Percentiles rank a stretch among this genome's conserved stretches.
Evolutionary conservation across 2,888 invertebrate genomes (phyloP).

Genomic region (Rutpela maculata): DNA sequence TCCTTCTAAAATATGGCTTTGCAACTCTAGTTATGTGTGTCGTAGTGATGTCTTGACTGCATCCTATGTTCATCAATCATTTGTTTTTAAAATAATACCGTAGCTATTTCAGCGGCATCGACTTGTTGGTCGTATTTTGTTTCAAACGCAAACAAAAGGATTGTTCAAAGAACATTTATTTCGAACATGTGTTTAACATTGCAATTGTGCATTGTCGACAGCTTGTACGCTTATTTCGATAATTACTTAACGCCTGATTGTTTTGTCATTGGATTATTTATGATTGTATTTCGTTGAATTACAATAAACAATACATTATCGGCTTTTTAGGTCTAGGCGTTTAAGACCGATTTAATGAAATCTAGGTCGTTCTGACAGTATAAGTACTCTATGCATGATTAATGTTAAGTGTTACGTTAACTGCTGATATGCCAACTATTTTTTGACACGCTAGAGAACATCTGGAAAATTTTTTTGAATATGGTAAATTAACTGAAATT

Average conservation of each 20-base stretch:
- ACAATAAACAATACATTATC: background rate
- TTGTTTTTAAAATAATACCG: constrained; percentile 18
- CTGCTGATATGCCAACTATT: no score
- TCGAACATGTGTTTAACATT: background rate
- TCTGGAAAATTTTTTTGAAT: no score
- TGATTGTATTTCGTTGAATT: background rate
- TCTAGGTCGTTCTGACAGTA: constrained; percentile 1
- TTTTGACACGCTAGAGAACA: no score
- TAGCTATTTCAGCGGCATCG: constrained; percentile 13
- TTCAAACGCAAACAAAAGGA: constrained; percentile 7
- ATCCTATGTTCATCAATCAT: constrained; percentile 21
- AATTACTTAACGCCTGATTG: constrained; percentile 18
- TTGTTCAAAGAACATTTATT: constrained; percentile 2
- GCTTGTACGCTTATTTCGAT: background rate
- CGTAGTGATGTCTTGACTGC: constrained; percentile 9
- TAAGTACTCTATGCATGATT: background rate
- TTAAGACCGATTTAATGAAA: background rate
- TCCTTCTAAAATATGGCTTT: constrained; percentile 22
- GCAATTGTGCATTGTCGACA: constrained; percentile 10
- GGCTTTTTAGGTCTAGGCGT: background rate
- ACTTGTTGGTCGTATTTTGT: background rate
- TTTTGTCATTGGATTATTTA: constrained; percentile 22
- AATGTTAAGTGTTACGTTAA: background rate
- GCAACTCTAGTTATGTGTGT: background rate
- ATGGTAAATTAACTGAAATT: no score